Evolutionary conservation across 2,113 vertebrate genomes (phyloP), one percentile per base, ranked within the genome.

Genomic region (Zapornia atra): DNA sequence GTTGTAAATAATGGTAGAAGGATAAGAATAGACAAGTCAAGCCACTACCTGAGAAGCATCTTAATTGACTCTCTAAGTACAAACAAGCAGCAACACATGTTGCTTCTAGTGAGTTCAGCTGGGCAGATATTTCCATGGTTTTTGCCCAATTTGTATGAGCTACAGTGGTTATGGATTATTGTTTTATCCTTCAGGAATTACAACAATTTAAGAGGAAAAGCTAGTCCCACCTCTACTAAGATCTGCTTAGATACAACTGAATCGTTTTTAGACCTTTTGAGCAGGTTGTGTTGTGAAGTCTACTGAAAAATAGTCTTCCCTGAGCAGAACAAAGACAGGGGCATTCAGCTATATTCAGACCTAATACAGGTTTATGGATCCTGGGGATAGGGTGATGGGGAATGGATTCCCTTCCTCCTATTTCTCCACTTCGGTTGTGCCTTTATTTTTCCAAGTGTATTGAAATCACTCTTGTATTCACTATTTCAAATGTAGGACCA

Each of bases 1-100:
- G 69, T 11, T 84, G 88, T 92, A 96, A 96, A 96, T 96, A 94
- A 96, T 34, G 80, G 48, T 86, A 81, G 72, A 64, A 92, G 83
- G 82, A 68, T 88, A 92, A 94, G 93, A 93, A 91, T 22, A 95
- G 90, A 75, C 69, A 76, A 61, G 80, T 15, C 50, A 80, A 90
- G 34, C 17, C 44, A n/a, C 60, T 36, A 95, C 90, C 90, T 92
- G 95, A 93, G 82, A 31, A 34, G 92, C 68, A 93, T 95, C 82
- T 88, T 69, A 94, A 95, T 81, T 72, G 14, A 16, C 13, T 4
- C 2, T 46, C 51, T 88, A 4, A 1, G n/a, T 19, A 78, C 33
- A 48, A 81, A 82, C 11, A 59, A 50, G 21, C 5, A 85, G 34
- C 33, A 56, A n/a, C 34, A 57, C 31, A 3, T 33, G 54, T 68